phyloP scores from a whole-genome alignment of 2,888 invertebrate genomes.

The Aphrophora alni region DNA sequence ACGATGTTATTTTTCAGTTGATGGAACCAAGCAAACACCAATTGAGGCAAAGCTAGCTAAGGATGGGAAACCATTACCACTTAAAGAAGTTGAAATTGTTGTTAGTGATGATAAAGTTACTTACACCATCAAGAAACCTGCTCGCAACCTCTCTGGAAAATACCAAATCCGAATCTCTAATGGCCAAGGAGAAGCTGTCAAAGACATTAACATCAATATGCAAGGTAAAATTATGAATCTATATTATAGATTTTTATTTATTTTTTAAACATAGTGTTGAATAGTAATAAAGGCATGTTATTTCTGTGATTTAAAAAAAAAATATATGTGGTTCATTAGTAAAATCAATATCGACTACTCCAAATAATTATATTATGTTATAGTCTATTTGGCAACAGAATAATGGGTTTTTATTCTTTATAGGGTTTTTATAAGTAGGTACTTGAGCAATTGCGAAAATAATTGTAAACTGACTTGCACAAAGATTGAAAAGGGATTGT shows the following conservation, averaged over 20 bases:
- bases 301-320: no score
- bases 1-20: constrained; percentile 67
- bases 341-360: no score
- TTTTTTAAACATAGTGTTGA: neutral
- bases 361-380: no score
- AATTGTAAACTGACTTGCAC: no score
- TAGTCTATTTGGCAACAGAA: no score
- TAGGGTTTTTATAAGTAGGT: no score
- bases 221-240: constrained; percentile 63
- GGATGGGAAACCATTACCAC: constrained; percentile 86
- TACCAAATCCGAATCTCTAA: constrained; percentile 94
- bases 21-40: constrained; percentile 85
- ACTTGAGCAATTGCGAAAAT: no score
- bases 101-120: constrained; percentile 91
- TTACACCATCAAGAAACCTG: constrained; percentile 91
- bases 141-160: constrained; percentile 83
- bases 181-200: constrained; percentile 88
- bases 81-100: constrained; percentile 88
- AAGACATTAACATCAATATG: constrained; percentile 84
- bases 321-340: no score
- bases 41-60: constrained; percentile 90
- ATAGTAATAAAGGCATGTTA: neutral
- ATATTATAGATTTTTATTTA: neutral
- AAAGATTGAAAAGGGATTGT: no score
- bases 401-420: no score